Evolutionary conservation across 2,797 vertebrate species (phyloP), one percentile per base, ranked within the genome.

Genomic region (Smutsia temminckii): DNA sequence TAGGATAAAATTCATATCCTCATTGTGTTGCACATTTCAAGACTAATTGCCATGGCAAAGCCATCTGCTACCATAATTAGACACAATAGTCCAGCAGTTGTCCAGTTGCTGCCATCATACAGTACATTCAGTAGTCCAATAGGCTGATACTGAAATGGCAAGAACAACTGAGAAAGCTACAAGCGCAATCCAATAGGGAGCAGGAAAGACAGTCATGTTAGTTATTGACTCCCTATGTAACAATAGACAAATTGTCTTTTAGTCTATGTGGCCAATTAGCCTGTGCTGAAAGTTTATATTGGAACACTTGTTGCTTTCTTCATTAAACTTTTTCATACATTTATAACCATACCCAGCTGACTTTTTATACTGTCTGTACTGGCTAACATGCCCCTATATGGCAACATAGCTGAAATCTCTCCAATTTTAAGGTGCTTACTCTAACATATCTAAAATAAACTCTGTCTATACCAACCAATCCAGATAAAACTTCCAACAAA

Each of bases 1-100:
- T 57, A 72, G 14, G 55, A 85, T 89, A 86, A 78, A 89, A 91
- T 93, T 91, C 29, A 72, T 92, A 81, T 78, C 21, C 55, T 94
- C 40, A 85, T 59, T 34, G 81, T 92, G 84, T 86, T 92, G 57
- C 32, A 72, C 49, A 91, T 94, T 86, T 91, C 40, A 90, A 91
- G 40, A 91, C 40, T 96, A 95, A 95, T 85, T 96, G 51, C 68
- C 68, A 81, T 61, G 51, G 37, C 74, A 93, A 20, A 94, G 55
- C 74, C 79, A 95, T 92, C 94, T 97, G 94, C 32, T 91, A 72
- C 18, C n/a, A 40, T 91, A 96, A 96, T 96, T 95, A 95, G 61
- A 91, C 11, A 86, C 34, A 85, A 81, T 66, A 91, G 49, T 93
- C 69, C 74, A 93, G 74, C 51, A 92, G 55, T 95, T 78, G 74